Percentiles rank a stretch among this genome's conserved stretches.
phyloP scores from a whole-genome alignment of 2,888 invertebrate species.

The Cryptocephalus moraei region DNA sequence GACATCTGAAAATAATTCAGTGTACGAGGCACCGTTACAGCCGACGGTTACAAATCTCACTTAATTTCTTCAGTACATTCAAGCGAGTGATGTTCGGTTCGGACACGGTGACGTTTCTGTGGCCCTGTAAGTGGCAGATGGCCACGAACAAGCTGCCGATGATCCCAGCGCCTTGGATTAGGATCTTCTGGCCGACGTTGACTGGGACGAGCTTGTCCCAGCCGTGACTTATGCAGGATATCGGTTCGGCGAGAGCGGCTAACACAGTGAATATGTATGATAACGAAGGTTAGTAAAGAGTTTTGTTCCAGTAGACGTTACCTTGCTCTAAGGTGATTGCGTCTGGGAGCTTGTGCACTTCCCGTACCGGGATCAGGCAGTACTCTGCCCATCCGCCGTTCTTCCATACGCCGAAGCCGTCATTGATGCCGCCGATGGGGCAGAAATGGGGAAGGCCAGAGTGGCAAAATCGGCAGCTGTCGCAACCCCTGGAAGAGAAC shows the following conservation, averaged over 20 bases:
- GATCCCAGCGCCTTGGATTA: slow-evolving; percentile 59
- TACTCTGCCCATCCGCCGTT: slow-evolving; percentile 65
- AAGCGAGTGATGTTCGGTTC: slow-evolving; percentile 48
- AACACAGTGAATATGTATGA: slow-evolving; percentile 12
- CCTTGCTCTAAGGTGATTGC: slow-evolving; percentile 50
- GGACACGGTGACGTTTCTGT: slow-evolving; percentile 54
- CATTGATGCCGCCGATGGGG: slow-evolving; percentile 44
- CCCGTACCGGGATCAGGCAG: slow-evolving; percentile 47
- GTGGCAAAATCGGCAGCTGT: slow-evolving; percentile 51
- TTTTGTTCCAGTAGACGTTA: slow-evolving; percentile 18
- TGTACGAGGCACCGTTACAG: neutral
- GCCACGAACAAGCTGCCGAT: slow-evolving; percentile 60
- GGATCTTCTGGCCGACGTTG: slow-evolving; percentile 47
- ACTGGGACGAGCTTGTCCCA: slow-evolving; percentile 52
- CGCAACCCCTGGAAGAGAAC: slow-evolving; percentile 44
- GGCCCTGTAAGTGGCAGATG: slow-evolving; percentile 54
- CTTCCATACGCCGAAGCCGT: slow-evolving; percentile 52
- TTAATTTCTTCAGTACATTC: slow-evolving; percentile 41
- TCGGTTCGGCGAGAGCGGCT: slow-evolving; percentile 56
- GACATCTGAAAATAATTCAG: slow-evolving; percentile 38
- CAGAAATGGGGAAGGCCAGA: slow-evolving; percentile 56
- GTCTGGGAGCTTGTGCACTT: slow-evolving; percentile 50
- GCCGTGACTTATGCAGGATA: slow-evolving; percentile 60
- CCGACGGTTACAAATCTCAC: slow-evolving; percentile 30
- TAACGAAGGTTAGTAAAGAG: neutral